phyloP scores from a whole-genome alignment of 2,113 vertebrate species.

The Lonchura striata region DNA sequence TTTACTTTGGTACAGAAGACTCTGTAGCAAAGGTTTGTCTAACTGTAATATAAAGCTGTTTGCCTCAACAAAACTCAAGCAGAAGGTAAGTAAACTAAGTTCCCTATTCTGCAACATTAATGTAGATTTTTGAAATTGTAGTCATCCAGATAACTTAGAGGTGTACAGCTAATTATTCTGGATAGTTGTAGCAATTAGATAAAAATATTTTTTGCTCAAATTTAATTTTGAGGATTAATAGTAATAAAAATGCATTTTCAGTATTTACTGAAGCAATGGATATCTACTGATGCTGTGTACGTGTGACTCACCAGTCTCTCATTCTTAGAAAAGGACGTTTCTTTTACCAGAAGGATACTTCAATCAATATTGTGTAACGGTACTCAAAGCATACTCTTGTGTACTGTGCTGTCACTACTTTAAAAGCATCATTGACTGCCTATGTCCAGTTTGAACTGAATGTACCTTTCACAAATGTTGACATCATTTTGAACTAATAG shows the following conservation, averaged over 20 bases:
- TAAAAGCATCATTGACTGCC: conserved; percentile 29
- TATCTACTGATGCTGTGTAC: conserved; percentile 68
- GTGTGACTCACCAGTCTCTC: conserved; percentile 61
- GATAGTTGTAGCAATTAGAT: neutral
- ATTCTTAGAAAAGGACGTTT: conserved; percentile 64
- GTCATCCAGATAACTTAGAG: neutral
- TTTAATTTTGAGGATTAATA: conserved; percentile 36
- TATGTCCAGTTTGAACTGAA: neutral
- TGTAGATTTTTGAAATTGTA: neutral
- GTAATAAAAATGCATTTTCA: conserved; percentile 68
- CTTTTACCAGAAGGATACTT: conserved; percentile 65
- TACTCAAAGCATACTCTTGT: conserved; percentile 51
- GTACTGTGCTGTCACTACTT: conserved; percentile 16
- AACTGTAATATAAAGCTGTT: neutral
- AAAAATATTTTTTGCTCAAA: neutral
- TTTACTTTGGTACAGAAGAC: neutral
- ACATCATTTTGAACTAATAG: neutral
- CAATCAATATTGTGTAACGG: conserved; percentile 59
- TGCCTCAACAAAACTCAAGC: neutral
- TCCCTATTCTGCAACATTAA: neutral
- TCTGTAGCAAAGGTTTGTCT: neutral
- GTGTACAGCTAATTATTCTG: neutral
- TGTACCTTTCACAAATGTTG: neutral
- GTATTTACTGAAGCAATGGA: conserved; percentile 72
- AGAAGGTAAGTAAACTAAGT: conserved; percentile 41